phyloP scores from a whole-genome alignment of 2,113 vertebrate genomes.

The Todiramphus saurophagus region DNA sequence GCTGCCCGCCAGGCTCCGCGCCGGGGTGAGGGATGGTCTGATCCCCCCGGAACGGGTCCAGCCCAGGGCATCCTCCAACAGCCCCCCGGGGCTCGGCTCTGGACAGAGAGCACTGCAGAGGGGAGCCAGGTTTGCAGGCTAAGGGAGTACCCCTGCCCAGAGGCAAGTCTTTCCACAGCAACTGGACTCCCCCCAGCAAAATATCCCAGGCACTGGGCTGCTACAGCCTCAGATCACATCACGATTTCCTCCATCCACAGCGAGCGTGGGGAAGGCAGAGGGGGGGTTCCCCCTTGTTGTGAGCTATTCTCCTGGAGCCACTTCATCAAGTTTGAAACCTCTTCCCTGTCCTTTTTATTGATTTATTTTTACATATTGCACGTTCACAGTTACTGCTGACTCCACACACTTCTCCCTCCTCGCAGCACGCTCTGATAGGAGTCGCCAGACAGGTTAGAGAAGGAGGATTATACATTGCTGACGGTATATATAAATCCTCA shows the following conservation, averaged over 20 bases:
- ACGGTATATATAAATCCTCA: neutral
- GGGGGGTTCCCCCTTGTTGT: accelerated
- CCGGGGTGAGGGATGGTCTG: neutral
- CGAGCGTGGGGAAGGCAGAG: accelerated
- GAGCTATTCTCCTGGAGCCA: neutral
- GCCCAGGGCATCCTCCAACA: neutral
- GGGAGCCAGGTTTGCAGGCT: neutral
- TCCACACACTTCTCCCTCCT: neutral
- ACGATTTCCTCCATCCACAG: accelerated
- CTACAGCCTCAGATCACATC: accelerated
- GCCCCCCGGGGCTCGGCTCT: neutral
- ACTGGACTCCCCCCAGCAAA: neutral
- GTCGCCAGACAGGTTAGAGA: neutral
- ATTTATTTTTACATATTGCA: neutral
- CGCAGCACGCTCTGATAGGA: neutral
- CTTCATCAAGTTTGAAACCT: neutral
- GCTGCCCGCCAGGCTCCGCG: neutral
- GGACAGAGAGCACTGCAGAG: neutral
- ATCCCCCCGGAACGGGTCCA: neutral
- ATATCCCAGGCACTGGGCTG: neutral
- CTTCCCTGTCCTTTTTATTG: neutral
- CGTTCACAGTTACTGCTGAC: neutral
- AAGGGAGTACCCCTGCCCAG: accelerated
- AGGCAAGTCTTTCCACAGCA: neutral
- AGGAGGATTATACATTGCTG: neutral